Conservation (phyloP, 2,797 vertebrate species). For the Todus mexicanus region DNA sequence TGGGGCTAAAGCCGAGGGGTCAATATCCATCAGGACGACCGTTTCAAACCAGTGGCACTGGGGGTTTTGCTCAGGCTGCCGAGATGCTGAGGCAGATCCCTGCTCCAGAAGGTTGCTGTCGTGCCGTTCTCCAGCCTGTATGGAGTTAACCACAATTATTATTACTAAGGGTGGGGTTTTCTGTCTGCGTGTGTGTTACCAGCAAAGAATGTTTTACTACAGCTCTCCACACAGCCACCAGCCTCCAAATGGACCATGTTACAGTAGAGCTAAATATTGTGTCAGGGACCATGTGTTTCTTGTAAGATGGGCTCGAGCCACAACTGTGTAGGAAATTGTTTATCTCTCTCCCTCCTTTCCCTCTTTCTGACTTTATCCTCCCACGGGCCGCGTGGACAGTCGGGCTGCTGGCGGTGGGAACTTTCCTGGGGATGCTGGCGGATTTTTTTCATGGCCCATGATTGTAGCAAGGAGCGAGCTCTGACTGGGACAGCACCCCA, state of each 20-base stretch:
- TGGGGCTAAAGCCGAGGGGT: neutral
- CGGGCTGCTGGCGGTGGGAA: neutral
- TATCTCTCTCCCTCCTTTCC: constrained; percentile 49
- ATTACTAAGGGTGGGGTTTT: neutral
- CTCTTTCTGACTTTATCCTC: constrained; percentile 22
- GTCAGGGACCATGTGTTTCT: constrained; percentile 77
- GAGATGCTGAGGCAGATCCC: neutral
- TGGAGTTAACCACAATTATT: constrained; percentile 56
- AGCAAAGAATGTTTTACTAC: constrained; percentile 70
- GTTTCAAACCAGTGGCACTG: neutral
- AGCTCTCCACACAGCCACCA: constrained; percentile 74
- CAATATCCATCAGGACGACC: neutral
- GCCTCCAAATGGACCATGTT: constrained; percentile 77
- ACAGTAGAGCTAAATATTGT: constrained; percentile 69
- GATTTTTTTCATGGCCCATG: neutral
- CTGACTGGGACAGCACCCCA: neutral
- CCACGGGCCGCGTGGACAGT: neutral
- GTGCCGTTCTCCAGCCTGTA: neutral
- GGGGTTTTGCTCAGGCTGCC: neutral
- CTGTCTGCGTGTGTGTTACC: constrained; percentile 16
- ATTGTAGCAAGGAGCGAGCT: rapidly evolving
- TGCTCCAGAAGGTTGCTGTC: neutral
- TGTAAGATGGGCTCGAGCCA: constrained; percentile 67
- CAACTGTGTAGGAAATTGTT: constrained; percentile 62
- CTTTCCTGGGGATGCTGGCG: neutral